phyloP scores from a whole-genome alignment of 2,797 vertebrate species.

The Cheracebus regulus region DNA sequence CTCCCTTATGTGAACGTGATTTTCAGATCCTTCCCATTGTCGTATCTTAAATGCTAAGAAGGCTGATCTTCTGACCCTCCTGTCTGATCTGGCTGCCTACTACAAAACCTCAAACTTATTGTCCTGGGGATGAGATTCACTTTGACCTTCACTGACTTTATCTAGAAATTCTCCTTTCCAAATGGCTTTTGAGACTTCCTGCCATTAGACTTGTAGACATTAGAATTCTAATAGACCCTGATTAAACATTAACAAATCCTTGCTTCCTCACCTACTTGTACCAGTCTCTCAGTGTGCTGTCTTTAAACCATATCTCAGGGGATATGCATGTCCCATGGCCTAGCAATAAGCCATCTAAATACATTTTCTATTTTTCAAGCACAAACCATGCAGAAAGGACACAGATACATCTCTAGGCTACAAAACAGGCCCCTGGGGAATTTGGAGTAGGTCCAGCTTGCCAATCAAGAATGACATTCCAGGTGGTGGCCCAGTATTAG shows the following conservation, averaged over 20 bases:
- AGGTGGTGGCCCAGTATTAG: slow-evolving; percentile 32
- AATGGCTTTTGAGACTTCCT: slow-evolving; percentile 55
- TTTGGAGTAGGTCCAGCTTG: slow-evolving; percentile 17
- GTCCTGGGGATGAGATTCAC: neutral
- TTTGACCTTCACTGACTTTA: slow-evolving; percentile 12
- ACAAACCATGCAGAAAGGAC: neutral
- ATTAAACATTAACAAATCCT: slow-evolving; percentile 31
- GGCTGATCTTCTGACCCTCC: neutral
- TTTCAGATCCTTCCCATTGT: neutral
- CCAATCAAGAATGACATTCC: neutral
- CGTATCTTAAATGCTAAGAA: neutral
- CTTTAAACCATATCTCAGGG: neutral
- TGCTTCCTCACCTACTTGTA: neutral
- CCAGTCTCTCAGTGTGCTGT: neutral
- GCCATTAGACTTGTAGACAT: neutral
- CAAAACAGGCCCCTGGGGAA: slow-evolving; percentile 6
- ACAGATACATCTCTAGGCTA: neutral
- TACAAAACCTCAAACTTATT: neutral
- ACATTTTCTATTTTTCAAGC: neutral
- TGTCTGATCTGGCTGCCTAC: neutral
- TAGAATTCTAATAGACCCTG: slow-evolving; percentile 57
- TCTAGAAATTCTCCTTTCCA: neutral
- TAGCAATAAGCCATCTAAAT: slow-evolving; percentile 33
- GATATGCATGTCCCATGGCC: neutral
- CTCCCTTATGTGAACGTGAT: slow-evolving; percentile 38